Conservation (phyloP, 2,797 vertebrate species). For the Apodemus agrarius region DNA sequence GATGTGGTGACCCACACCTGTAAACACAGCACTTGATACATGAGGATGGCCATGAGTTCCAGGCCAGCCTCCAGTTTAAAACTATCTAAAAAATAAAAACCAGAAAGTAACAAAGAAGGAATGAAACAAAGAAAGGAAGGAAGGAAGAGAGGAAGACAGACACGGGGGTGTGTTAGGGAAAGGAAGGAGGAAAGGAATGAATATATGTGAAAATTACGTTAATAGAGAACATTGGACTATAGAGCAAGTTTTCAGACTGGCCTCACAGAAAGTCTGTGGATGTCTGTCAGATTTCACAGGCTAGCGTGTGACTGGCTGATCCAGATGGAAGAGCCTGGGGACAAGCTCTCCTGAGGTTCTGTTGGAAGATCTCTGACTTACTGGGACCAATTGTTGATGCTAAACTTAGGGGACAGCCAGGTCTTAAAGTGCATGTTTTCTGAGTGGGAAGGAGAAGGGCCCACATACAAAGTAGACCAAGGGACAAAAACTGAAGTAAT, state of each 20-base stretch:
- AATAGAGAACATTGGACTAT: not conserved
- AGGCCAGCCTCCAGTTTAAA: not conserved
- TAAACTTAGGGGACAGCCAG: not conserved
- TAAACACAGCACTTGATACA: not conserved
- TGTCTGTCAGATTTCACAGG: conserved; percentile 13
- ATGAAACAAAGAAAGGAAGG: not conserved
- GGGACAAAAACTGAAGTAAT: not conserved
- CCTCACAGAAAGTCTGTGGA: not conserved
- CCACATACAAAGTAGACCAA: not conserved
- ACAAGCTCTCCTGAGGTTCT: not conserved
- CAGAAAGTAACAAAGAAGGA: too few relatives aligned
- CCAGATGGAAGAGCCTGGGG: not conserved
- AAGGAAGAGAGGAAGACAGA: not conserved
- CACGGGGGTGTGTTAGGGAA: not conserved
- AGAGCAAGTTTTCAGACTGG: conserved; percentile 23
- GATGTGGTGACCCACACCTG: not conserved
- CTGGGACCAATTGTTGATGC: not conserved
- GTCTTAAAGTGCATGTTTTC: conserved; percentile 36
- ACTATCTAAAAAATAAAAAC: not conserved
- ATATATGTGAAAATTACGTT: conserved; percentile 12
- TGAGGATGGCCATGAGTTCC: not conserved
- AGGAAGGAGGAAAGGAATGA: not conserved
- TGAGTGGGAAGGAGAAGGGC: not conserved
- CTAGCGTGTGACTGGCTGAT: not conserved
- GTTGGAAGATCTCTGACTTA: not conserved